These are phyloP conservation scores for Urocyon cinereoargenteus DNA, from an alignment of 2,797 vertebrate species.

Conservation along the genomic window DNA sequence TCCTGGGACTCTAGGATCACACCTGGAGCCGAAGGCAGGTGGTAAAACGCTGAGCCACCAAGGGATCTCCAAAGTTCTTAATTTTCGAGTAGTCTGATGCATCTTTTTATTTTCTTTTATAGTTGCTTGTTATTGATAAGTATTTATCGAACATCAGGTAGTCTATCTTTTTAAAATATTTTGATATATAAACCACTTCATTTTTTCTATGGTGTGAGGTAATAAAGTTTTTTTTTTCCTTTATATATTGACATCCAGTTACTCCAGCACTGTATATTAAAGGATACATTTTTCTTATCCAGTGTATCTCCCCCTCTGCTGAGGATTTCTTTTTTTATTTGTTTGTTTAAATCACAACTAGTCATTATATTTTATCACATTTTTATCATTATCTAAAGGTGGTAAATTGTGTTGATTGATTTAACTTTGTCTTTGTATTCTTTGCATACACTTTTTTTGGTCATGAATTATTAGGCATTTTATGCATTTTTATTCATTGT, in stretches of 20 bases:
- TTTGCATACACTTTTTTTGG: background rate
- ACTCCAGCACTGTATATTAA: background rate
- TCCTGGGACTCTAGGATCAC: no score
- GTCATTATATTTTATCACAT: background rate
- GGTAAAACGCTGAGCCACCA: no score
- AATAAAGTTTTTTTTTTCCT: background rate
- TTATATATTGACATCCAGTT: background rate
- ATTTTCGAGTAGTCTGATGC: conserved; percentile 65
- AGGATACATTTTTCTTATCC: background rate
- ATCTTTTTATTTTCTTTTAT: conserved; percentile 67
- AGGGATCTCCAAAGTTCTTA: background rate
- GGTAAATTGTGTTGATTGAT: background rate
- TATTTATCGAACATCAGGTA: background rate
- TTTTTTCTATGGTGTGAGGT: background rate
- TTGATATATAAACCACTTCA: background rate
- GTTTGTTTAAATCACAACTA: background rate
- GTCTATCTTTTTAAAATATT: background rate
- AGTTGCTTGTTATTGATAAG: conserved; percentile 52
- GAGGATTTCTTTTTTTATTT: background rate
- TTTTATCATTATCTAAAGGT: background rate
- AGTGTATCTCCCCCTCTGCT: background rate
- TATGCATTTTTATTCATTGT: background rate
- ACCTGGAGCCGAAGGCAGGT: no score
- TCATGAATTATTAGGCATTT: background rate
- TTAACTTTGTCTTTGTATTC: background rate